Percentiles rank a stretch among this genome's conserved stretches.
These are phyloP conservation scores for Nemotelus pantherinus DNA, from an alignment of 2,888 invertebrate genomes.

Conservation along the genomic window DNA sequence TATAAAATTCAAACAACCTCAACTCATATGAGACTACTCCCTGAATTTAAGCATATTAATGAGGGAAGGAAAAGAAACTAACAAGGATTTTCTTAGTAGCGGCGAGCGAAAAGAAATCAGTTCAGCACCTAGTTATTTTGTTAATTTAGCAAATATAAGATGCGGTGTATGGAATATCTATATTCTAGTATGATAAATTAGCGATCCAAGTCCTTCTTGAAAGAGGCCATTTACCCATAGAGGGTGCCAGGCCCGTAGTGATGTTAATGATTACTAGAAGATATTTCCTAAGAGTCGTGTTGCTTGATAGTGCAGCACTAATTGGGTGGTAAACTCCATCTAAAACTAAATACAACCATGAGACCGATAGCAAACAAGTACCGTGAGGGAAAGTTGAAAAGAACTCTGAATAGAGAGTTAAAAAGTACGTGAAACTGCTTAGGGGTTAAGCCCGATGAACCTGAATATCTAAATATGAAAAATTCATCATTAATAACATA, in stretches of 20 bases:
- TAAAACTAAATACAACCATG: constrained; percentile 68
- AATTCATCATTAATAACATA: constrained; percentile 58
- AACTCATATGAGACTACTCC: too few species aligned
- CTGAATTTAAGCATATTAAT: too few species aligned
- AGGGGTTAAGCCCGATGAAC: too few species aligned
- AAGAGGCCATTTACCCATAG: constrained; percentile 66
- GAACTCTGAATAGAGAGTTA: constrained; percentile 62
- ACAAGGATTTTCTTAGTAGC: constrained; percentile 72
- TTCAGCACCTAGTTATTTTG: constrained; percentile 63
- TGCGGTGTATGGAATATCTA: constrained; percentile 51
- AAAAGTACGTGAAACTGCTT: constrained; percentile 56
- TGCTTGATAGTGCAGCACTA: constrained; percentile 66
- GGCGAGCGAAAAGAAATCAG: constrained; percentile 57
- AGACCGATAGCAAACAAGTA: too few species aligned
- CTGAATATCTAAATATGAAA: too few species aligned
- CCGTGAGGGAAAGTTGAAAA: too few species aligned
- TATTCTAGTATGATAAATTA: not conserved
- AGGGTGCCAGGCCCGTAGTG: constrained; percentile 68
- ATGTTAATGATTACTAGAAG: constrained; percentile 54
- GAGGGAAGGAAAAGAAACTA: constrained; percentile 67
- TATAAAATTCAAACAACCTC: too few species aligned
- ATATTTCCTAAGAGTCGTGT: constrained; percentile 64
- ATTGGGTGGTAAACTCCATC: constrained; percentile 68
- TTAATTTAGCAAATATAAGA: constrained; percentile 55
- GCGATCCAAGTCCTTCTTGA: constrained; percentile 66